A percentile compares a stretch with the other conserved stretches of the same genome.
phyloP scores from a whole-genome alignment of 2,888 invertebrate species.

The Zelleria hepariella region DNA sequence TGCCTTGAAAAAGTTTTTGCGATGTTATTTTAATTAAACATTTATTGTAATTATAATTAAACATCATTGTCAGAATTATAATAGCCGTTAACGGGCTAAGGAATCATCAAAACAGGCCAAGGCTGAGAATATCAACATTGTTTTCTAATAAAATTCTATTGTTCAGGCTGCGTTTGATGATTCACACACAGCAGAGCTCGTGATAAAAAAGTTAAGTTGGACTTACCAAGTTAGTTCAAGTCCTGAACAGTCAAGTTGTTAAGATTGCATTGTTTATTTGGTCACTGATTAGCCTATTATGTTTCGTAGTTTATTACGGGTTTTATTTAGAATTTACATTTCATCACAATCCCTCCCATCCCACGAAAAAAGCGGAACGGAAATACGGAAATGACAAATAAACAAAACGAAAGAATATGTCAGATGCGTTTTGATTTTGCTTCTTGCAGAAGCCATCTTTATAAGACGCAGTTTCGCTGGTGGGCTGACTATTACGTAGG shows the following conservation, averaged over 20 bases:
- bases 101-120: background rate
- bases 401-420: background rate
- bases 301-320: background rate
- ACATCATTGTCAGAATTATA: slow-evolving; percentile 8
- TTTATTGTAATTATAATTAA: no score
- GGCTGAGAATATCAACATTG: background rate
- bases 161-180: background rate
- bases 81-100: background rate
- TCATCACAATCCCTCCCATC: no score
- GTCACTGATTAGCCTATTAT: background rate
- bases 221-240: background rate
- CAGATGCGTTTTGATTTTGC: background rate
- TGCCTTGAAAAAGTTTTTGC: background rate
- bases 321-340: background rate
- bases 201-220: background rate
- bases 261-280: background rate
- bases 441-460: no score
- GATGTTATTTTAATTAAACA: background rate
- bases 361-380: background rate
- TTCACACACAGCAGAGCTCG: background rate
- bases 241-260: background rate
- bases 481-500: no score
- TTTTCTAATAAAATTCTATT: background rate
- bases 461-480: no score
- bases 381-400: background rate